Base-by-base conservation (phyloP, 2,113 vertebrate species). In the Pituophis catenifer region DNA sequence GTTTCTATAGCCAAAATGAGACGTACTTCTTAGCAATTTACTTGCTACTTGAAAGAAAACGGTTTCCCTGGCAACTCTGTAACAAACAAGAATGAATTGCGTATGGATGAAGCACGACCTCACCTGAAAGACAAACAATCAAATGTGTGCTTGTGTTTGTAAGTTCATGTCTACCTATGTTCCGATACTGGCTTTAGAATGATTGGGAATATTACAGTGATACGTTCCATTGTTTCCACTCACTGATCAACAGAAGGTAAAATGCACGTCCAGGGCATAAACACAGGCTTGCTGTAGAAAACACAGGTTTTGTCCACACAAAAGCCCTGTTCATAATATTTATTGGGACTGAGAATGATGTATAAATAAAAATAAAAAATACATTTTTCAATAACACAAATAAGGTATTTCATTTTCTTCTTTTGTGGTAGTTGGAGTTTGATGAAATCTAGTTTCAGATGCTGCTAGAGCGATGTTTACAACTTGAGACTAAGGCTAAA, bases 11-110 rank as follows among this genome's bases (percentile, higher is more conserved):
- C 95, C 93, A 96, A 95, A 95, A 93, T 95, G 93, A 96, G 94
- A 95, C 95, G 93, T 93, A 91, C 89, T 95, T 93, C 95, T 97
- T 93, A 92, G 89, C 93, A 95, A 96, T 96, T 97, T 97, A 93
- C 92, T 96, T 93, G 33, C 33, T 95, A 96, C 95, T 98, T 96
- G 95, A 97, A 97, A 96, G 95, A 88, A 94, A 95, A 95, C 88
- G 75, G 96, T 97, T 96, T 89, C 96, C 96, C 97, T 97, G 94
- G 94, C 88, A 97, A 97, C 95, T 3, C 53, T 93, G 95, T 96
- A 96, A 97, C 95, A 96, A 97, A 97, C 95, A 97, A 96, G 94
- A 93, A 92, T 2, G 88, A 96, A 97, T 62, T 92, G 92, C 86
- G 87, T 95, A 90, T 89, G 92, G 94, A 96, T 96, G 96, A 97